Evolutionary conservation across 2,888 invertebrate genomes (phyloP).

Genomic region (Ophion slaviceki): DNA sequence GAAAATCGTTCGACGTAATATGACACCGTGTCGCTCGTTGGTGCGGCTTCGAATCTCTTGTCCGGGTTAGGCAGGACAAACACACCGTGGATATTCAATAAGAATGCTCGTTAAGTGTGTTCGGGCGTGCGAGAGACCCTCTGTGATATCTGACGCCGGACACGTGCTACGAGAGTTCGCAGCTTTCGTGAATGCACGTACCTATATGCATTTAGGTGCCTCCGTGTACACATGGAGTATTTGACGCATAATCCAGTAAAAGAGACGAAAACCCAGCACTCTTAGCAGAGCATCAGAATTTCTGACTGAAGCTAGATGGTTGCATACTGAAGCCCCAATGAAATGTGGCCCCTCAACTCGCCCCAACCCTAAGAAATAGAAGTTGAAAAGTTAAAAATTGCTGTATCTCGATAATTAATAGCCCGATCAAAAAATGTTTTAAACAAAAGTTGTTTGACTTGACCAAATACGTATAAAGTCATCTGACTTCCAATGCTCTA

Average conservation of each 20-base stretch:
- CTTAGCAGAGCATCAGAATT: no score
- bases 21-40: not conserved
- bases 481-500: no score
- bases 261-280: no score
- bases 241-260: not conserved
- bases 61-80: slow-evolving; percentile 14
- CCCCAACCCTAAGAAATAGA: no score
- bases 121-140: slow-evolving; percentile 63
- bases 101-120: slow-evolving; percentile 80
- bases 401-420: no score
- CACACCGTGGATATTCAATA: slow-evolving; percentile 79
- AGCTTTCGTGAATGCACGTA: slow-evolving; percentile 55
- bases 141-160: slow-evolving; percentile 80
- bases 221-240: not conserved
- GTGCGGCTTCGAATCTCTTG: slow-evolving; percentile 46
- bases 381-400: no score
- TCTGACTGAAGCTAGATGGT: no score
- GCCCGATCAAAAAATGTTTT: no score
- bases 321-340: no score
- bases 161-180: slow-evolving; percentile 77
- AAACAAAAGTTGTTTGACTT: no score
- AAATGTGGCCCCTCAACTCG: no score
- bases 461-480: no score
- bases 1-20: slow-evolving; percentile 43
- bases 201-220: not conserved